Conservation (phyloP, 2,113 vertebrate species). For the Anoura caudifer region DNA sequence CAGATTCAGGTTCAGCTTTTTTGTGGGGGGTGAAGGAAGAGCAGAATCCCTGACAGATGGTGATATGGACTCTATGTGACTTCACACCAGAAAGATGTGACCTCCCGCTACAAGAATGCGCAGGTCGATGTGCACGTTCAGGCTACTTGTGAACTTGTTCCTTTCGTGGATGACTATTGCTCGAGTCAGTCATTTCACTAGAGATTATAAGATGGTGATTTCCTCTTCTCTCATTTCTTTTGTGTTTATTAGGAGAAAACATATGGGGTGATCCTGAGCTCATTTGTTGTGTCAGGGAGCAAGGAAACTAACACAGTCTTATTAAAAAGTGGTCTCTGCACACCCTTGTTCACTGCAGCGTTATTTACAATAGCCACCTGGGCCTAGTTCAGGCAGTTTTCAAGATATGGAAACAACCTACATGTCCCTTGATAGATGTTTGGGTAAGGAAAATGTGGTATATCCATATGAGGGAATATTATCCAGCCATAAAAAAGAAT, state of each 20-base stretch:
- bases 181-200: background rate
- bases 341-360: background rate
- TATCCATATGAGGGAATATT: background rate
- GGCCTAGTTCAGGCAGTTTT: background rate
- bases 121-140: background rate
- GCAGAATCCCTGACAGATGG: background rate
- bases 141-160: background rate
- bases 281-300: background rate
- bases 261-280: background rate
- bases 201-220: background rate
- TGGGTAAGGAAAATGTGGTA: background rate
- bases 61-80: background rate
- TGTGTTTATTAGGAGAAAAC: constrained; percentile 31
- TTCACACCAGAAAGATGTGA: background rate
- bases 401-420: background rate
- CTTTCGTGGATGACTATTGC: background rate
- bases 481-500: background rate
- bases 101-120: background rate
- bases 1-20: background rate
- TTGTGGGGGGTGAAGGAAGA: background rate
- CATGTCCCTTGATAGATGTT: background rate
- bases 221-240: background rate
- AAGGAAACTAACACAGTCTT: background rate
- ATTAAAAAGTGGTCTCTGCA: background rate
- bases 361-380: background rate